Conservation (phyloP, 30 jellyfish, hydroid and myxozoan genomes). For the Pelagia noctiluca region DNA sequence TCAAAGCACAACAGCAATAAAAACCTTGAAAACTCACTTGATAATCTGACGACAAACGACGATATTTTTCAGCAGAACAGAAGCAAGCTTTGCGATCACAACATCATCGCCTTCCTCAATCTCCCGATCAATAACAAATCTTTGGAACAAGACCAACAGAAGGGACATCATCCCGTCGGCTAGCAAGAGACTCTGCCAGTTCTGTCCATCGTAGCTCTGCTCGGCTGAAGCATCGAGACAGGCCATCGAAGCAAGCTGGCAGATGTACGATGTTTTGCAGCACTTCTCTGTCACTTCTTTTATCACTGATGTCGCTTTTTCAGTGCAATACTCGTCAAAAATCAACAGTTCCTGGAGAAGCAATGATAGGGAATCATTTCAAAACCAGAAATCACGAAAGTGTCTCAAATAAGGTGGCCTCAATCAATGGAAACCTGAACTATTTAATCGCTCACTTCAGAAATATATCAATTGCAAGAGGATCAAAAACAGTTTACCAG, state of each 20-base stretch:
- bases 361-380: too few relatives aligned
- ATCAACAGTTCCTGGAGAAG: slow-evolving; percentile 21
- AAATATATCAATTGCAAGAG: too few relatives aligned
- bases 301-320: background rate
- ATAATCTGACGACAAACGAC: slow-evolving; percentile 20
- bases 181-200: slow-evolving; percentile 36
- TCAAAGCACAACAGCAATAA: too few relatives aligned
- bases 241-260: slow-evolving; percentile 4
- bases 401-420: too few relatives aligned
- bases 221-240: slow-evolving; percentile 12
- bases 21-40: slow-evolving; percentile 13
- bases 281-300: slow-evolving; percentile 15
- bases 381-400: too few relatives aligned
- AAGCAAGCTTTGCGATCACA: slow-evolving; percentile 24
- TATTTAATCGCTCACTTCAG: too few relatives aligned
- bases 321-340: slow-evolving; percentile 17
- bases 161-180: slow-evolving; percentile 38
- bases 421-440: too few relatives aligned
- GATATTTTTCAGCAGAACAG: slow-evolving; percentile 20
- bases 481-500: too few relatives aligned
- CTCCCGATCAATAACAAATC: background rate
- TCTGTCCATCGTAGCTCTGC: background rate
- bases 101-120: slow-evolving; percentile 24
- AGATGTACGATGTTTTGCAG: slow-evolving; percentile 16
- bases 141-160: slow-evolving; percentile 31